Percentiles rank a stretch among this genome's conserved stretches.
Evolutionary conservation across 2,113 vertebrate species (phyloP).

Genomic region (Panthera uncia): DNA sequence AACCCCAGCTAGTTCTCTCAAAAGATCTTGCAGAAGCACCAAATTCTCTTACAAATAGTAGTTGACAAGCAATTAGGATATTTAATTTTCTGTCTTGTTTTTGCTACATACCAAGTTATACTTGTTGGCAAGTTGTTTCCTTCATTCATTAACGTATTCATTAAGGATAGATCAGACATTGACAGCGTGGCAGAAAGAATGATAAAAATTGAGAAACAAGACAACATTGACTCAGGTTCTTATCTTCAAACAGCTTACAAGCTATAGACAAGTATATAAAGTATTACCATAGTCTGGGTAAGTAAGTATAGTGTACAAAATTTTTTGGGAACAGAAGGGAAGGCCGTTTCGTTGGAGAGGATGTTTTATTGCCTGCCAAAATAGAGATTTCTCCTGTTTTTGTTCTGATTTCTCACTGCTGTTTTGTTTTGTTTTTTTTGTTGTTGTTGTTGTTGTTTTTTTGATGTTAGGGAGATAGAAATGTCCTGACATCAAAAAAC

Average conservation of each 20-base stretch:
- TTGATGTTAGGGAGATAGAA: not conserved
- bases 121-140: not conserved
- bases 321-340: not conserved
- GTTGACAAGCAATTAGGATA: not conserved
- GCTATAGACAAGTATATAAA: not conserved
- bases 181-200: not conserved
- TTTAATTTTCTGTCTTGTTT: too few relatives aligned
- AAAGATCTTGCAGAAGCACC: not conserved
- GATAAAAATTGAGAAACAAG: not conserved
- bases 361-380: not conserved
- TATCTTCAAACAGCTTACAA: not conserved
- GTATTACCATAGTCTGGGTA: not conserved
- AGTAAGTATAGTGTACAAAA: not conserved
- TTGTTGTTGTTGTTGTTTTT: not conserved
- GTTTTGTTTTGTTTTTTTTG: not conserved
- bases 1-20: not conserved
- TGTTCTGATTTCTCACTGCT: not conserved
- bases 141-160: not conserved
- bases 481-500: not conserved
- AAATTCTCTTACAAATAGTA: not conserved
- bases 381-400: not conserved
- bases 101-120: not conserved
- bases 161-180: not conserved
- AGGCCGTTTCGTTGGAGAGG: not conserved
- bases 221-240: not conserved